Evolutionary conservation across 2,113 vertebrate species (phyloP), one percentile per base, ranked within the genome.

Genomic region (Proteles cristata): DNA sequence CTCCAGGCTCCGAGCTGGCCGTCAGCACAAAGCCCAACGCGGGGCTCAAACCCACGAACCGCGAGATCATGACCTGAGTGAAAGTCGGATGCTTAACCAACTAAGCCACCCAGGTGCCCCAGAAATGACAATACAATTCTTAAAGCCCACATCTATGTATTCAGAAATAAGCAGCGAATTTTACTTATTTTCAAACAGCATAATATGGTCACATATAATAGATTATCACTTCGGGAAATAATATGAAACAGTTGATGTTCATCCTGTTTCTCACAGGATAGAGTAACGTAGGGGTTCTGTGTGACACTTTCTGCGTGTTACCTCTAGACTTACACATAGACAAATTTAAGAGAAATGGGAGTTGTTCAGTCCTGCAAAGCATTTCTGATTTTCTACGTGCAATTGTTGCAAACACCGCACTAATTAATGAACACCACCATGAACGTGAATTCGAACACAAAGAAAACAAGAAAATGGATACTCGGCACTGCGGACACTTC

Each of bases 391-490:
- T 92, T 92, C 82, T 71, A 76, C 2, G 3, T 76, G 81, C 71
- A 81, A 74, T 84, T 90, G 43, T 73, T 92, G 58, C 84, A 96
- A 98, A 96, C 77, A 73, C 19, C 53, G 79, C 12, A 35, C 94
- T 97, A 93, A 96, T 98, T 96, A 96, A 91, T 16, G 35, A 79
- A 61, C 55, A 71, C 39, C 53, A 87, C 80, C 43, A 15, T 1
- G 73, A 92, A 83, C 74, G 39, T 21, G 33, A 71, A 84, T 74
- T 48, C 28, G 48, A 90, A 89, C 88, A 94, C 53, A 88, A 94
- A 92, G 65, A 71, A 97, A 95, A 93, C 45, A 94, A 93, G 96
- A 97, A 93, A 85, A 93, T 90, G 95, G 95, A 84, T 74, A 63
- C 45, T 90, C 53, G 43, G 90, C 66, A 58, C 80, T 25, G 31